Percentiles rank a stretch among this genome's conserved stretches.
These are phyloP conservation scores for Gymnogyps californianus DNA, from an alignment of 2,113 vertebrate genomes.

Conservation along the genomic window DNA sequence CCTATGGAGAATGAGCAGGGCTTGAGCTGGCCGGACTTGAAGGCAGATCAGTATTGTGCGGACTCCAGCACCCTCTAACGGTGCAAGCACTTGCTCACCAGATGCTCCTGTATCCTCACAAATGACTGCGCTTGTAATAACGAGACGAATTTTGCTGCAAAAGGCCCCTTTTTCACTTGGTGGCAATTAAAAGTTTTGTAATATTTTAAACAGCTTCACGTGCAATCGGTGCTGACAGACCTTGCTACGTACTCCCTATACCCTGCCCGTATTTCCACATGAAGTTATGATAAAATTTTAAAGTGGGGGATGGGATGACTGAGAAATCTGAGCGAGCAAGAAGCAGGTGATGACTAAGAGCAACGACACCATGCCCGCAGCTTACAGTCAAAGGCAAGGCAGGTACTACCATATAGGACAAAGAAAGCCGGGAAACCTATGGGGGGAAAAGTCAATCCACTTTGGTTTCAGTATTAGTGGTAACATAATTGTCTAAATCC, in stretches of 20 bases:
- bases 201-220: not conserved
- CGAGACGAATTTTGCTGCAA: not conserved
- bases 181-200: not conserved
- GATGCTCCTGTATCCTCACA: accelerated
- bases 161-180: not conserved
- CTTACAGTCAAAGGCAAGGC: not conserved
- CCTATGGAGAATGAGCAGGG: accelerated
- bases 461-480: not conserved
- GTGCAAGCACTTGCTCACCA: not conserved
- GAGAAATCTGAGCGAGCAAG: not conserved
- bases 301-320: not conserved
- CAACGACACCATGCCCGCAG: accelerated
- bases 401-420: not conserved
- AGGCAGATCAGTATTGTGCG: not conserved
- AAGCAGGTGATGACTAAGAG: not conserved
- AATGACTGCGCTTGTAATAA: not conserved
- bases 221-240: not conserved
- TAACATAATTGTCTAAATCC: not conserved
- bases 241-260: not conserved
- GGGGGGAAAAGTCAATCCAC: not conserved
- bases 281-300: not conserved
- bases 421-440: not conserved
- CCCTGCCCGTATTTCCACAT: not conserved
- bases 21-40: not conserved
- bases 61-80: constrained; percentile 55